phyloP scores from a whole-genome alignment of 2,113 vertebrate species.

The Neotoma lepida region DNA sequence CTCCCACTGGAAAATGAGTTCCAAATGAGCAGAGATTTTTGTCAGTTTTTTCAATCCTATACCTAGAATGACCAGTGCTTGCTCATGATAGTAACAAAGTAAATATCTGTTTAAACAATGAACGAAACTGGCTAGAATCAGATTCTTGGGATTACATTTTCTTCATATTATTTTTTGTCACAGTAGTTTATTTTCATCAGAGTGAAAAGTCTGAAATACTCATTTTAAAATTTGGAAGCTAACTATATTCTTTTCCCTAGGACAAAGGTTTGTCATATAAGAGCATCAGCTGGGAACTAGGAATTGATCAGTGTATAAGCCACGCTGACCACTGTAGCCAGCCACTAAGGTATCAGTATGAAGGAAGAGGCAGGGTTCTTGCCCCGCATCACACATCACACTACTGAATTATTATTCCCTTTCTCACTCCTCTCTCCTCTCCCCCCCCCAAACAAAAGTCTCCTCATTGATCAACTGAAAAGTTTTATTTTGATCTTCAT shows the following conservation, averaged over 20 bases:
- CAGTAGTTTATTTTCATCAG: not conserved
- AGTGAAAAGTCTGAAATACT: constrained; percentile 8
- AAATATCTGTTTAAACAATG: not conserved
- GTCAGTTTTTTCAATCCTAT: not conserved
- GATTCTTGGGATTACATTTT: not conserved
- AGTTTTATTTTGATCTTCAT: not conserved
- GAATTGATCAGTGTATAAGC: not conserved
- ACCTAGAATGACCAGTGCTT: not conserved
- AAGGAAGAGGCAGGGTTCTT: not conserved
- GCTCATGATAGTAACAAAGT: not conserved
- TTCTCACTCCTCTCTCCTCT: not conserved
- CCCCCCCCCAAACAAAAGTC: not conserved
- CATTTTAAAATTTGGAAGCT: not conserved
- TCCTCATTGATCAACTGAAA: not conserved
- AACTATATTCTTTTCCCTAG: not conserved
- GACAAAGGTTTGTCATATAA: not conserved
- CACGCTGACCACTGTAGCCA: not conserved
- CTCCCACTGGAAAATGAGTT: not conserved
- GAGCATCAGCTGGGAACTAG: not conserved
- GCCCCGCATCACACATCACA: not conserved
- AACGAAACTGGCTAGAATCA: not conserved
- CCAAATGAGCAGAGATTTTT: not conserved
- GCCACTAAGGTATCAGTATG: not conserved
- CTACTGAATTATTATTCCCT: not conserved
- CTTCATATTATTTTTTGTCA: not conserved